phyloP scores from a whole-genome alignment of 1,140 invertebrate species.

The Camponotus pennsylvanicus region DNA sequence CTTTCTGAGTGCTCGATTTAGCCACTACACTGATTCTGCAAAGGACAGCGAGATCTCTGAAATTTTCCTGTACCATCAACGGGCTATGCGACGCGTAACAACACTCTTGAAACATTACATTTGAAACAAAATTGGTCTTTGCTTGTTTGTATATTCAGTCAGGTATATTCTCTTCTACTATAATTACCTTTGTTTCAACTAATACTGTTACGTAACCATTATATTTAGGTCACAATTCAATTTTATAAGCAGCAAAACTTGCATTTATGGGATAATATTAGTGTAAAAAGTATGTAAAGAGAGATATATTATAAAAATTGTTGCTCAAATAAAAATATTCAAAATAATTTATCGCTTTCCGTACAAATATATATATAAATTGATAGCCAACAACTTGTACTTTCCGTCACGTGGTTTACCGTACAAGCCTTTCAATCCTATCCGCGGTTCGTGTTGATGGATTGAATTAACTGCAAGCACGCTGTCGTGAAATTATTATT shows the following conservation, averaged over 20 bases:
- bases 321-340: background rate
- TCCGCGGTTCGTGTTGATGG: background rate
- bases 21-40: background rate
- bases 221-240: background rate
- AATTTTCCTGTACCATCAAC: slow-evolving; percentile 28
- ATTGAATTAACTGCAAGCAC: slow-evolving; percentile 45
- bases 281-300: background rate
- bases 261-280: background rate
- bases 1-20: background rate
- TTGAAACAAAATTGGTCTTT: slow-evolving; percentile 24
- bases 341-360: background rate
- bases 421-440: slow-evolving; percentile 14
- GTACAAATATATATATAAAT: background rate
- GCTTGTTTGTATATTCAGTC: background rate
- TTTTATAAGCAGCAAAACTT: background rate
- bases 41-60: background rate
- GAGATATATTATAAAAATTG: too few species aligned
- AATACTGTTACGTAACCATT: background rate
- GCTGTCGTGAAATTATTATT: slow-evolving; percentile 54
- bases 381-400: background rate
- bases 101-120: slow-evolving; percentile 12
- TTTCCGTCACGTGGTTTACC: background rate
- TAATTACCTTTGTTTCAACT: slow-evolving; percentile 30
- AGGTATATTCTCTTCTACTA: background rate
- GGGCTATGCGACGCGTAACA: background rate